Conservation (phyloP, 2,888 invertebrate genomes). For the Cosmia trapezina region DNA sequence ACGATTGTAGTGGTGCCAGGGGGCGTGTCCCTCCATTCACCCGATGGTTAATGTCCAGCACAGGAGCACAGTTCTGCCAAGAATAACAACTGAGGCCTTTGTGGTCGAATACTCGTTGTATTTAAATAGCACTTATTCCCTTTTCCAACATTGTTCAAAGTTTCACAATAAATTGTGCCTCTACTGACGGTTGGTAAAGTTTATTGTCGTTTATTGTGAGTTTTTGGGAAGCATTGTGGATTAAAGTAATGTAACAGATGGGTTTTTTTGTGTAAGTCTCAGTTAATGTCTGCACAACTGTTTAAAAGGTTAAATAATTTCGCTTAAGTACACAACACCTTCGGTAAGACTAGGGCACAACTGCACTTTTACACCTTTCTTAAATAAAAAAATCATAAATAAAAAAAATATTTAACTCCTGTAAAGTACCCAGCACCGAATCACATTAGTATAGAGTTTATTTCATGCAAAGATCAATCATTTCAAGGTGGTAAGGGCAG, state of each 20-base stretch:
- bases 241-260: conserved; percentile 28
- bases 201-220: conserved; percentile 44
- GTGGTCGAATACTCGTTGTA: conserved; percentile 59
- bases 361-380: too few relatives aligned
- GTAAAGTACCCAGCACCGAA: too few relatives aligned
- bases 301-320: background rate
- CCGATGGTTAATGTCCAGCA: conserved; percentile 67
- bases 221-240: conserved; percentile 26
- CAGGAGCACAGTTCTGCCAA: conserved; percentile 67
- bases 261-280: background rate
- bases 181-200: conserved; percentile 41
- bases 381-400: too few relatives aligned
- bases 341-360: too few relatives aligned
- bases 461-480: too few relatives aligned
- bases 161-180: conserved; percentile 57
- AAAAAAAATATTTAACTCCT: too few relatives aligned
- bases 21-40: conserved; percentile 64
- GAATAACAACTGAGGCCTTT: conserved; percentile 68
- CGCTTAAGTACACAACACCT: too few relatives aligned
- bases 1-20: conserved; percentile 64
- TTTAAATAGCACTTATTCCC: conserved; percentile 64
- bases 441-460: too few relatives aligned
- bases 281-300: background rate
- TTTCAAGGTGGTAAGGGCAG: too few relatives aligned
- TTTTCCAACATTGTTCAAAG: conserved; percentile 57